A percentile compares a stretch with the other conserved stretches of the same genome.
phyloP scores from a whole-genome alignment of 1,140 invertebrate genomes.

The Eupeodes corollae region DNA sequence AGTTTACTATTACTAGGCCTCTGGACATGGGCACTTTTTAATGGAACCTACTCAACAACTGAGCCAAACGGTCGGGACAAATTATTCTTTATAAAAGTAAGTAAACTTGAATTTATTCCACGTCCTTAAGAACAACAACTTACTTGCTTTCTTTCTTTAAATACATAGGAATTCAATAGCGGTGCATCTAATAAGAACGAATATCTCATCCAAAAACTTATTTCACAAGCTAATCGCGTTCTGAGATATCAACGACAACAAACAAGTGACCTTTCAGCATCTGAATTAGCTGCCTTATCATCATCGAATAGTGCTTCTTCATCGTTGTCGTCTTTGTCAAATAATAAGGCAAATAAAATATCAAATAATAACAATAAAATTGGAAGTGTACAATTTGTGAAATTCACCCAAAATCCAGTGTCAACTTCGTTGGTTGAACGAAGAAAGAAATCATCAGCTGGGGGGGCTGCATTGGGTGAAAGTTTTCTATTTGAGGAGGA shows the following conservation, averaged over 20 bases:
- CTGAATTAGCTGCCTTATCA: background rate
- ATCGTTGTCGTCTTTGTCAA: constrained; percentile 1
- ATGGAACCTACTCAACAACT: constrained; percentile 9
- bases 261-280: background rate
- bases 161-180: constrained; percentile 1
- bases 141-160: background rate
- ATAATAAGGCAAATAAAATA: background rate
- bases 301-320: constrained; percentile 3
- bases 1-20: constrained; percentile 23
- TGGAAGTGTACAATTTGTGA: constrained; percentile 27
- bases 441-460: constrained; percentile 17
- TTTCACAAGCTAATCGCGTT: constrained; percentile 31
- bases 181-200: constrained; percentile 18
- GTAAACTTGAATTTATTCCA: no score
- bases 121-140: no score
- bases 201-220: constrained; percentile 32
- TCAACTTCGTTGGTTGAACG: constrained; percentile 7
- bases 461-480: constrained; percentile 15
- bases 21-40: constrained; percentile 33
- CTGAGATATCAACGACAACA: constrained; percentile 19
- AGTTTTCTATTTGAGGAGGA: constrained; percentile 31
- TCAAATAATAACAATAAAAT: constrained; percentile 9
- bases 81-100: background rate
- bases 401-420: constrained; percentile 13
- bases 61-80: background rate